Percentiles rank a stretch among this genome's conserved stretches.
phyloP scores from a whole-genome alignment of 1,140 invertebrate genomes.

The Saxidomus purpurata region DNA sequence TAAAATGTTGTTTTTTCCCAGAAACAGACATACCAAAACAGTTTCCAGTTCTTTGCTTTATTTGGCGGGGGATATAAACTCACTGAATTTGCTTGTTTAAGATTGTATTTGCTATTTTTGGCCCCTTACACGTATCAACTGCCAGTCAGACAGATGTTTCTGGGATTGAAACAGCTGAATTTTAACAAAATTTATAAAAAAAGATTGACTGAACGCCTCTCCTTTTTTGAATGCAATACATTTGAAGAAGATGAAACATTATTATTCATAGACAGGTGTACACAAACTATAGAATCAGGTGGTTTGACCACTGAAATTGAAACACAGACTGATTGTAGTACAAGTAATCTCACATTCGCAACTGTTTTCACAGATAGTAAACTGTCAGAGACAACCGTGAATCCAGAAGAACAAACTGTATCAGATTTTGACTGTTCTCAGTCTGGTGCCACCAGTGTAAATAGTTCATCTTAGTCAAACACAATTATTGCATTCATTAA shows the following conservation, averaged over 20 bases:
- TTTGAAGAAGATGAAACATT: neutral
- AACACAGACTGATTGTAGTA: neutral
- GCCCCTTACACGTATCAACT: neutral
- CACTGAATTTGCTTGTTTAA: no score
- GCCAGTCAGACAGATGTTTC: neutral
- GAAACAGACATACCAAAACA: no score
- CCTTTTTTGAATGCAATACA: neutral
- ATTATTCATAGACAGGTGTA: neutral
- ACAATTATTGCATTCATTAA: neutral
- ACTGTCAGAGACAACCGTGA: neutral
- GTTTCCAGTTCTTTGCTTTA: no score
- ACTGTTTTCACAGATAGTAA: neutral
- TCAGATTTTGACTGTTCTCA: neutral
- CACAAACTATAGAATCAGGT: neutral
- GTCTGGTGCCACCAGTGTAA: neutral
- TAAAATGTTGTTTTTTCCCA: no score
- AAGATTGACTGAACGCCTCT: neutral
- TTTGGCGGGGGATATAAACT: no score
- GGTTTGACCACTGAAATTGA: neutral
- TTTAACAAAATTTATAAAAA: conserved; percentile 10
- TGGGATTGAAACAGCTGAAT: neutral
- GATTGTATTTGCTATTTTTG: neutral
- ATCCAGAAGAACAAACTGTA: neutral
- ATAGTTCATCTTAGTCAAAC: neutral
- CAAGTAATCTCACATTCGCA: neutral